A percentile compares a stretch with the other conserved stretches of the same genome.
Evolutionary conservation across 2,113 vertebrate species (phyloP).

Genomic region (Cisticola juncidis): DNA sequence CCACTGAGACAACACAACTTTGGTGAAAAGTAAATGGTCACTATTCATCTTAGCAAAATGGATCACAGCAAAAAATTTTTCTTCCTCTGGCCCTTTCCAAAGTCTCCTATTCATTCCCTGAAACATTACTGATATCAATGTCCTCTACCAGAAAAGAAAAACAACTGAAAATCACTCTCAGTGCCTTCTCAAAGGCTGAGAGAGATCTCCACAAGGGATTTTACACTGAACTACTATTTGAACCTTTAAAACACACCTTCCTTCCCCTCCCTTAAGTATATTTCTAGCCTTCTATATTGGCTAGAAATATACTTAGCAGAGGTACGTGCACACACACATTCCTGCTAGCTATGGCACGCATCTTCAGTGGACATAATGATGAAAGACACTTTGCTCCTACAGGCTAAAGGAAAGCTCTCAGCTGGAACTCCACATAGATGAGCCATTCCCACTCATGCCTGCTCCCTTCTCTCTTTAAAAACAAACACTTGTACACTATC

Average conservation of each 20-base stretch:
- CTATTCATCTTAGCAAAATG: not conserved
- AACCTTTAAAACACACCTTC: not conserved
- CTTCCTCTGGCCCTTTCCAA: not conserved
- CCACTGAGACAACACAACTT: not conserved
- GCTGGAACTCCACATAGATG: not conserved
- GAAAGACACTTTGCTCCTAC: not conserved
- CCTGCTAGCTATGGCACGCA: not conserved
- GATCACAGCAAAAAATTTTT: not conserved
- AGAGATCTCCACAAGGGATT: not conserved
- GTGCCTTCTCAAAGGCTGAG: not conserved
- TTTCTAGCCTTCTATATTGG: not conserved
- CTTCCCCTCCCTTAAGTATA: not conserved
- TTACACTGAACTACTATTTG: not conserved
- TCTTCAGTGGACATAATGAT: not conserved
- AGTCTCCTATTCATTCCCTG: not conserved
- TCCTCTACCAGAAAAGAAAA: not conserved
- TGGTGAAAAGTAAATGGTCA: not conserved
- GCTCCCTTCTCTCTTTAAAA: not conserved
- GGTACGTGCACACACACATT: not conserved
- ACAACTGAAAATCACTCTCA: not conserved
- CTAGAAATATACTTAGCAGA: not conserved
- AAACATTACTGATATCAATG: not conserved
- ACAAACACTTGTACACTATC: not conserved
- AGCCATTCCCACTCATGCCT: not conserved
- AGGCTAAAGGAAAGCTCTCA: not conserved